These are phyloP conservation scores for Gadus macrocephalus DNA, from an alignment of 2,113 vertebrate species.

Conservation along the genomic window DNA sequence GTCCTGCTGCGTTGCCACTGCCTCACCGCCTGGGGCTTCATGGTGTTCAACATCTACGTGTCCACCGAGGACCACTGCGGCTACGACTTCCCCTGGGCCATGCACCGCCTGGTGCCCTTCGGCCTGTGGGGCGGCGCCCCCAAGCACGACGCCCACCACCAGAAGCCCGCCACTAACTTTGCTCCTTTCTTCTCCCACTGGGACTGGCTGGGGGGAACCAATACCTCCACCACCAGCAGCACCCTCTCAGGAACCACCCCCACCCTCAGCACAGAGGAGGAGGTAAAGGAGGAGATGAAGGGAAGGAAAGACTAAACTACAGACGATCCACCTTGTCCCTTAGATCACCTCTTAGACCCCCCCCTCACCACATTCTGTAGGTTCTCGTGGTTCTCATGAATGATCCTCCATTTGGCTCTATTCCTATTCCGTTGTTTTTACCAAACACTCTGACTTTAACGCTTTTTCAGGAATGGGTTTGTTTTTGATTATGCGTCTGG, in stretches of 20 bases:
- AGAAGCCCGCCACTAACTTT: conserved; percentile 70
- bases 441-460: conserved; percentile 8
- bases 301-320: conserved; percentile 44
- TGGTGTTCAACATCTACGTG: conserved; percentile 77
- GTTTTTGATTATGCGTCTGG: conserved; percentile 7
- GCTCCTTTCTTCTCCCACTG: conserved; percentile 79
- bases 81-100: conserved; percentile 76
- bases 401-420: not conserved
- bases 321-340: conserved; percentile 27
- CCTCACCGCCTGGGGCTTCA: conserved; percentile 76
- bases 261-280: not conserved
- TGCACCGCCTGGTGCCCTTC: conserved; percentile 74
- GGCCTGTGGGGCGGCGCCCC: conserved; percentile 74
- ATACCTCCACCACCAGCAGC: conserved; percentile 27
- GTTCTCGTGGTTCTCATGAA: conserved; percentile 3
- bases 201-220: conserved; percentile 75
- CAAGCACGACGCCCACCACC: conserved; percentile 75
- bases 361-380: not conserved
- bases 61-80: conserved; percentile 78
- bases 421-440: conserved; percentile 11
- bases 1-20: conserved; percentile 75
- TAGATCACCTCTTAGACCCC: conserved; percentile 23
- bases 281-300: conserved; percentile 31
- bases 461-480: not conserved
- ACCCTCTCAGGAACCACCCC: too few species aligned